Evolutionary conservation across 2,888 invertebrate species (phyloP), one percentile per base, ranked within the genome.

Genomic region (Entomobrya multifasciata): DNA sequence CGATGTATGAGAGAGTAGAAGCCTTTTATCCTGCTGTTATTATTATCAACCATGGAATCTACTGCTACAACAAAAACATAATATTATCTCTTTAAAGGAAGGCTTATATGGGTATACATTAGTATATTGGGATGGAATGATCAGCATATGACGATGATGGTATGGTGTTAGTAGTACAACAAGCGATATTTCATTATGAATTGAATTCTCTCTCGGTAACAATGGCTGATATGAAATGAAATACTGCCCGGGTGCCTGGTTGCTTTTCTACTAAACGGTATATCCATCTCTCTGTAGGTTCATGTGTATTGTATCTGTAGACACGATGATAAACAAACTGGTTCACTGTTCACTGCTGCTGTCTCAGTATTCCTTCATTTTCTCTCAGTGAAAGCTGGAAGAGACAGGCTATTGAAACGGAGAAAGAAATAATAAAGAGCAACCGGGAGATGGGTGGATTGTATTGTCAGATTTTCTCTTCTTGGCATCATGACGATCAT

Each of bases 391-490:
- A 79, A 65, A 79, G 65, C 84, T 77, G 84, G 67, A 60, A 67
- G 60, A 74, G 83, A 83, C 83, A 83, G 62, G 60, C 76, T 55
- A 67, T 77, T 76, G 67, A 84, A 84, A 77, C 13, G 55, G 67
- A 84, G 67, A 70, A 67, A 52, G 72, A 82, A 77, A 84, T 77
- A 77, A 67, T 67, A 77, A 74, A 83, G 83, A 83, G 52, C 65
- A 52, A 25, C 36, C 55, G 27, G 57, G 76, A 60, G 77, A 82
- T 72, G 70, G 70, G 57, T 72, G 81, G 74, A 84, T 84, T 84
- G 84, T 76, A 84, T 84, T 84, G 84, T 84, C 84, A 76, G 82
- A 82, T 84, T 84, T 70, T 83, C 82, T 76, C 41, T 72, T 25
- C 67, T 52, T 84, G 65, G 67, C 67, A 77, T 67, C 76, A 47